phyloP scores from a whole-genome alignment of 2,113 vertebrate species.

The Leptodactylus fuscus region DNA sequence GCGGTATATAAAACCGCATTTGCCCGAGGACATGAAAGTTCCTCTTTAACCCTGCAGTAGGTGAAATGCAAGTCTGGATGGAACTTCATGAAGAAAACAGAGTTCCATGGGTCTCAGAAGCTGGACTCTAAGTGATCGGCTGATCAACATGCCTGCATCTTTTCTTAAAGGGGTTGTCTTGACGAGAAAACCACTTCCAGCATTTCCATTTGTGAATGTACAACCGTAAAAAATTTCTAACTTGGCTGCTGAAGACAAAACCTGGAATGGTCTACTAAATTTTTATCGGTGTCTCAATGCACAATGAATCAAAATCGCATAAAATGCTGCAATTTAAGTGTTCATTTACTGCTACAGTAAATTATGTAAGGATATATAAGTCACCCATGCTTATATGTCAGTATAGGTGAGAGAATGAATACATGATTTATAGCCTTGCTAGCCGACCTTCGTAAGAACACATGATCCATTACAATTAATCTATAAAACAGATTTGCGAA shows the following conservation, averaged over 20 bases:
- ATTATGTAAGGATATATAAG: neutral
- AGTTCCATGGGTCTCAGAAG: neutral
- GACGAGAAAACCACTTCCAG: neutral
- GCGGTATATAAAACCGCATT: too few relatives aligned
- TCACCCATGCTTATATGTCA: neutral
- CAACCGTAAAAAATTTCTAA: neutral
- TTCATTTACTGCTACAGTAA: neutral
- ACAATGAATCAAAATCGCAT: neutral
- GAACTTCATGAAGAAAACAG: neutral
- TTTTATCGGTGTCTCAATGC: neutral
- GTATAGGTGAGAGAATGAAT: constrained; percentile 1
- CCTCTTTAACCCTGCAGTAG: neutral
- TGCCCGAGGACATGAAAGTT: too few relatives aligned
- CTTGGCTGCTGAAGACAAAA: neutral
- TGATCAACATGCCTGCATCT: too few relatives aligned
- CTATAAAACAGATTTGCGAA: constrained; percentile 22
- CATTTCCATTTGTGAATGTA: neutral
- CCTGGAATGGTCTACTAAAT: neutral
- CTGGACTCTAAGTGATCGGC: too few relatives aligned
- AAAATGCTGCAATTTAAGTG: neutral
- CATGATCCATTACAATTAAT: neutral
- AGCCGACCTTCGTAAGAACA: too few relatives aligned
- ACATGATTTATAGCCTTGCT: neutral
- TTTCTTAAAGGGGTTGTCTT: too few relatives aligned
- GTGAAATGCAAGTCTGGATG: neutral